Evolutionary conservation across 2,888 invertebrate genomes (phyloP), one percentile per base, ranked within the genome.

Genomic region (Xylota segnis): DNA sequence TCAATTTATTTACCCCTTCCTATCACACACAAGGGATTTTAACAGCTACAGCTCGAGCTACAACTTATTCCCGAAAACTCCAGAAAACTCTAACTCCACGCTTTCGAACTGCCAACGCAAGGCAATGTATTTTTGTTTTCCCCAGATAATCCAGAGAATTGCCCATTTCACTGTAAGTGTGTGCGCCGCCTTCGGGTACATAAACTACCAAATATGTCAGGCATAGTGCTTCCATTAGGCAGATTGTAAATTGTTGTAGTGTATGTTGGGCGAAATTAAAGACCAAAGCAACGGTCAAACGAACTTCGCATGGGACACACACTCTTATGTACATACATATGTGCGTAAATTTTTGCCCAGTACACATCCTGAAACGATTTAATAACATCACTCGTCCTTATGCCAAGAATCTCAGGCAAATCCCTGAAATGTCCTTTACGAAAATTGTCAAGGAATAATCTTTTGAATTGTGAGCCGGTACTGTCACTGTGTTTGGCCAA

Each of bases 371-470:
- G 52, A 61, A 52, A 52, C 50, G 43, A 63, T 50, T 74, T 63
- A 63, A 43, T 40, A 74, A 74, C 74, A 74, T 74, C 74, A 74
- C 54, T 74, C 23, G 61, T 74, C 43, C 63, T 74, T 74, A 63
- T 74, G 58, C 37, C 54, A 47, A 23, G 45, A 45, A 71, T 59
- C 71, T 59, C 34, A 47, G 23, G 58, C 58, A 71, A 71, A 71
- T 71, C 71, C 71, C 71, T 45, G 12, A 71, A 71, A 71, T 71
- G 34, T 47, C 23, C 58, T 59, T 14, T 29, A 32, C 27, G 47
- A 47, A 59, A 71, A 59, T 59, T 59, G 71, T 59, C 71, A 59
- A 71, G 34, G 58, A 59, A 59, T 59, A 59, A 71, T 71, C 56
- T 59, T 59, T 59, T 58, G 71, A 58, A 14, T 59, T 71, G 71